Conservation (phyloP, 92 coral and sea anemone species). For the Porites lobata region DNA sequence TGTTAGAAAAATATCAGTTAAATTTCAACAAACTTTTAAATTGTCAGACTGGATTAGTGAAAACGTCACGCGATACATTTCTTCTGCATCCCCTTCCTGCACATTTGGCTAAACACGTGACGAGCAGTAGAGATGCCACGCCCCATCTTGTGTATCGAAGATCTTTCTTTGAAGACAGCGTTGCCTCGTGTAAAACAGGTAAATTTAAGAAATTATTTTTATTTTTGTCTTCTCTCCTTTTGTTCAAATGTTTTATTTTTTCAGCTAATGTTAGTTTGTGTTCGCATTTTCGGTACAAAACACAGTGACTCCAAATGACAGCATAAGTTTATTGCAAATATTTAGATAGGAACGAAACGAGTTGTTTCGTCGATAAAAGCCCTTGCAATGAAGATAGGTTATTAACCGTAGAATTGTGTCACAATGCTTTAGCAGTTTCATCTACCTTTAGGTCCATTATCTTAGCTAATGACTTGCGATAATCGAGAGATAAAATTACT, state of each 20-base stretch:
- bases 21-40: background rate
- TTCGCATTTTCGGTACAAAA: no score
- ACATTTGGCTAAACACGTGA: constrained; percentile 71
- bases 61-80: constrained; percentile 51
- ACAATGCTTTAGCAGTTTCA: no score
- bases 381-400: no score
- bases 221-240: background rate
- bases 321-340: no score
- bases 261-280: background rate
- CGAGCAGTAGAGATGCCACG: constrained; percentile 21
- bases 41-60: constrained; percentile 35
- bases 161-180: constrained; percentile 14
- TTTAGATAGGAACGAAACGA: no score
- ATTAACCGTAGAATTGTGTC: no score
- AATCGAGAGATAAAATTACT: no score
- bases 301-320: no score
- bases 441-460: no score
- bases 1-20: no score
- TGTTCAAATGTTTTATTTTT: background rate
- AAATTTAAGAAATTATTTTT: background rate
- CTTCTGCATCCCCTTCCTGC: constrained; percentile 80
- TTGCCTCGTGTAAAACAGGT: constrained; percentile 2
- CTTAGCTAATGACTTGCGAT: no score
- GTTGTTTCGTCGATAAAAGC: no score
- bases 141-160: constrained; percentile 82